Base-by-base conservation (phyloP, 2,797 vertebrate species). In the Liasis olivaceus region DNA sequence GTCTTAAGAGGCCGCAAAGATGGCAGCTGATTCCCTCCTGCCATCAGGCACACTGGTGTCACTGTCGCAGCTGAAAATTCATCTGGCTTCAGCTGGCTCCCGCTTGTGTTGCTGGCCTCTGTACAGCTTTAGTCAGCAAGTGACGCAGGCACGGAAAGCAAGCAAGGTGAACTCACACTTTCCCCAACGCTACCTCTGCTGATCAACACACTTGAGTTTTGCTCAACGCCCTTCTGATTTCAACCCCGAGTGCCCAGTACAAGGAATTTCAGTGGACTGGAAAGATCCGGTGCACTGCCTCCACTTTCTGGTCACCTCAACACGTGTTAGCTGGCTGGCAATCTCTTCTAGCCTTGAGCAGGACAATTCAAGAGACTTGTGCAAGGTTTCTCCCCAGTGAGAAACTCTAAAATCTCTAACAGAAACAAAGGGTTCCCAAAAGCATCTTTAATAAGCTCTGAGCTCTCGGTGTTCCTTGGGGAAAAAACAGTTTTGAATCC, bases 111-210 rank as follows among this genome's bases (percentile, higher is more conserved):
- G 47, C 59, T 26, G 88, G 66, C 84, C 26, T 92, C 90, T 92
- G 88, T 42, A 69, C 86, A n/a, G 66, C 9, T 15, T 5, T 28
- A 8, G 4, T 28, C 58, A 90, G 36, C 28, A 0, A 81, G 36
- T 7, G 15, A 0, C 0, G 7, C 24, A 6, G 58, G 64, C n/a
- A 1, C 15, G 36, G n/a, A 0, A 42, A 31, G 13, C 0, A 28
- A 89, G 64, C 63, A 22, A 8, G 8, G 12, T 14, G 15, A 0
- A 11, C n/a, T 15, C 26, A 58, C 14, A 0, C 4, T 28, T 51
- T 13, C 59, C n/a, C 9, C 1, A 26, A 12, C 24, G 20, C 7
- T 22, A 31, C 51, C 31, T 24, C 26, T 59, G 72, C 72, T 5
- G 14, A 12, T 31, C 26, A 1, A 22, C 54, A 13, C 60, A 31